Base-by-base conservation (phyloP, 2,113 vertebrate species). In the Hemicordylus capensis region DNA sequence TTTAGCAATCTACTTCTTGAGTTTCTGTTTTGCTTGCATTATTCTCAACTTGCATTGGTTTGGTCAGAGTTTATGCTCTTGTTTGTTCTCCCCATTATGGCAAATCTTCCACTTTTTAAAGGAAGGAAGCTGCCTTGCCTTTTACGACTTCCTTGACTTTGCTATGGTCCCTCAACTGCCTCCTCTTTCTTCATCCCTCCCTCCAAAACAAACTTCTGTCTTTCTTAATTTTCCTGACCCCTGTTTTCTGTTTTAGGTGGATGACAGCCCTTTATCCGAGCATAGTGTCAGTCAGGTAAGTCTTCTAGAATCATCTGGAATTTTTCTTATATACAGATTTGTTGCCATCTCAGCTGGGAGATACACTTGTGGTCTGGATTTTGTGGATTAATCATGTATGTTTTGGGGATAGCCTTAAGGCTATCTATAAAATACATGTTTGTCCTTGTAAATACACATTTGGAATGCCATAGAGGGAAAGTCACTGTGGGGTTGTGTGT, bases 251-350 rank as follows among this genome's bases (percentile, higher is more conserved):
- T 70, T 77, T 56, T 94, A 97, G 97, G 94, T 86, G 17, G 97
- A 97, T 70, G 97, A 97, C 42, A 95, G 88, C 83, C 83, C 97
- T 67, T 86, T 98, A 87, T 96, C 96, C 3, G 95, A 98, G 85
- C 97, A 97, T 87, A 97, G 97, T 7, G 90, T 97, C 84, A 92
- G 97, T 70, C 98, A 97, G 97, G 97, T 98, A 95, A 93, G 81
- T 58, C 1, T 74, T 34, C 85, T 39, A 2, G 22, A 78, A 46
- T 44, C 48, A n/a, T 69, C 24, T 77, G 75, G n/a, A 72, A n/a
- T 79, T 78, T 79, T 19, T 24, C 64, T 70, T 46, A 26, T n/a
- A 28, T 37, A 48, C 15, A 61, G 39, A 39, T 22, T 61, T 3
- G 4, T 34, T 66, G n/a, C 58, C 61, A 5, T 84, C 73, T 85